Conservation (phyloP, 1,140 invertebrate species). For the Andricus grossulariae region DNA sequence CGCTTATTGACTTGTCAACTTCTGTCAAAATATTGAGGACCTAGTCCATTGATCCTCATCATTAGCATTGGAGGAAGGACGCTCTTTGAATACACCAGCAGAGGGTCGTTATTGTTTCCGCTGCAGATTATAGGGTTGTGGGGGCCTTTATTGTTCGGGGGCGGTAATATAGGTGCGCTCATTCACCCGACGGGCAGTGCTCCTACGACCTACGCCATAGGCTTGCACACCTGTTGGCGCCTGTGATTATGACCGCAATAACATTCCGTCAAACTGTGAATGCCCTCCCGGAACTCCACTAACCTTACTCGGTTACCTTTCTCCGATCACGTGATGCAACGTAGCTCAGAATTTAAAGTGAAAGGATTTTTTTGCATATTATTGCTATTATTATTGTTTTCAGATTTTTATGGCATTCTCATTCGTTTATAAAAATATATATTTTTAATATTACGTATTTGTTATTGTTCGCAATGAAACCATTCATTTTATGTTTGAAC, state of each 20-base stretch:
- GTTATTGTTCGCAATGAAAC: neutral
- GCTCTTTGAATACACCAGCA: constrained; percentile 37
- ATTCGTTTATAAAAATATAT: neutral
- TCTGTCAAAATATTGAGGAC: constrained; percentile 11
- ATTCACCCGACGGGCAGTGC: constrained; percentile 47
- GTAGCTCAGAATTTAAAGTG: neutral
- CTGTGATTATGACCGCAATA: constrained; percentile 75
- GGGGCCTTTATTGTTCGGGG: constrained; percentile 68
- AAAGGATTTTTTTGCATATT: neutral
- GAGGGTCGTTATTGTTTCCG: constrained; percentile 65
- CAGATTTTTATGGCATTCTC: neutral
- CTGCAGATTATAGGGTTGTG: constrained; percentile 57
- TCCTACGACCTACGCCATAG: constrained; percentile 55
- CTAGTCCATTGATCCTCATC: neutral
- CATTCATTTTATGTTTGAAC: too few relatives aligned
- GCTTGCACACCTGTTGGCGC: constrained; percentile 73
- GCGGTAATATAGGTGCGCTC: constrained; percentile 61
- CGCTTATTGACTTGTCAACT: too few relatives aligned
- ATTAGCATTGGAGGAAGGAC: constrained; percentile 42
- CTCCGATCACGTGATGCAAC: neutral
- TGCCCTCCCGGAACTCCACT: constrained; percentile 55
- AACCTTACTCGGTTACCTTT: constrained; percentile 15
- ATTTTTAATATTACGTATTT: neutral
- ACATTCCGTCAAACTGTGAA: constrained; percentile 74
- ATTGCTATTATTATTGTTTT: neutral